Evolutionary conservation across 2,113 vertebrate species (phyloP), one percentile per base, ranked within the genome.

Genomic region (Antechinus flavipes): DNA sequence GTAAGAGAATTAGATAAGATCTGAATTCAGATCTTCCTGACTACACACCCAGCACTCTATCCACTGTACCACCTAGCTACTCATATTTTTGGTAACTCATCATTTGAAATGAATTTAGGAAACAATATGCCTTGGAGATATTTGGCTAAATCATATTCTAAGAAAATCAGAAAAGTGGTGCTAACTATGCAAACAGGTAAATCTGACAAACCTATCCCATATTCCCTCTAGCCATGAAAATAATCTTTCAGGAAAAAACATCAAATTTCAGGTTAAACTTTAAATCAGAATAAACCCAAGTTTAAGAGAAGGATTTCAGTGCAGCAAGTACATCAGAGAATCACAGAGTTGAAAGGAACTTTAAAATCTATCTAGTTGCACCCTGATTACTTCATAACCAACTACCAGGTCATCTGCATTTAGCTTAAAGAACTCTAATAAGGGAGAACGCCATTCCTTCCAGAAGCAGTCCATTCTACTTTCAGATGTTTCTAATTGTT

Each of bases 81-180:
- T 76, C 30, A 56, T 46, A 93, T 27, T 95, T 27, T n/a, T 95
- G 94, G 90, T 16, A 94, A 54, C 46, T 91, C 26, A 53, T 26
- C 7, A 7, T 47, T 35, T 89, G 47, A 89, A 94, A n/a, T 30
- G 53, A 54, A 52, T 7, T 89, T n/a, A 89, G 56, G 16, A 93
- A 91, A 8, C 55, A 27, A 2, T 10, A 1, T 35, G 22, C 58
- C 52, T 58, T 91, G 9, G 11, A 23, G 7, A 52, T 49, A 27
- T 55, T 94, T 94, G 0, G 76, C 46, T 22, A 76, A 91, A 68
- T 91, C 61, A 8, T 90, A 25, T 47, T 11, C 92, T 46, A 27
- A n/a, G 61, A 76, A 76, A 84, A 19, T 42, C 35, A 56, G 12
- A 23, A 61, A 93, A 90, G 1, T 30, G 46, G 16, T n/a, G 30